A percentile compares a stretch with the other conserved stretches of the same genome.
Conservation (phyloP, 2,113 vertebrate species). For the Fulica atra region DNA sequence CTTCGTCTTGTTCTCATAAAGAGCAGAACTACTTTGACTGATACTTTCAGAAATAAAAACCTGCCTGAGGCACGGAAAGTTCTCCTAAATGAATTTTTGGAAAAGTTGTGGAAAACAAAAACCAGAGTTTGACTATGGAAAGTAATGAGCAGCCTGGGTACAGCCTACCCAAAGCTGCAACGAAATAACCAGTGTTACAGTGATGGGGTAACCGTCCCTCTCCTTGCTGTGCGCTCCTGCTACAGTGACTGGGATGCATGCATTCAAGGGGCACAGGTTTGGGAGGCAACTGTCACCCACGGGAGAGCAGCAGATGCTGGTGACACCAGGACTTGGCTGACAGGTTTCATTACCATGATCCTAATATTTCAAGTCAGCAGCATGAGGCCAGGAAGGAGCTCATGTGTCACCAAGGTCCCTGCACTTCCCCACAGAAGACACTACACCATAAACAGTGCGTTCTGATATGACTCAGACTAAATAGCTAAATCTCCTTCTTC, state of each 20-base stretch:
- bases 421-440: background rate
- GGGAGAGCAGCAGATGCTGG: background rate
- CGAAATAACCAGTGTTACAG: rapidly evolving
- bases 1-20: conserved; percentile 21
- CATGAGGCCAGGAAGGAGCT: background rate
- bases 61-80: conserved; percentile 42
- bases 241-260: rapidly evolving
- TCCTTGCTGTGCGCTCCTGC: rapidly evolving
- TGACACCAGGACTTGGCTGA: background rate
- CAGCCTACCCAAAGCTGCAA: background rate
- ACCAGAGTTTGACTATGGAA: background rate
- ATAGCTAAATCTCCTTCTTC: conserved; percentile 6
- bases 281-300: rapidly evolving
- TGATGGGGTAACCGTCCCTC: background rate
- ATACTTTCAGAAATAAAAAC: conserved; percentile 15
- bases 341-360: background rate
- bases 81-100: background rate
- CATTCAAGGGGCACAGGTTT: rapidly evolving
- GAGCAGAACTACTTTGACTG: background rate
- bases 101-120: background rate
- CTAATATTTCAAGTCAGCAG: background rate
- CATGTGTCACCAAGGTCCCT: background rate
- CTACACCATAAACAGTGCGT: rapidly evolving
- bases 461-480: background rate
- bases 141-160: background rate